These are phyloP conservation scores for Benthosema pterotum DNA, from an alignment of 2,797 vertebrate species.

Conservation along the genomic window DNA sequence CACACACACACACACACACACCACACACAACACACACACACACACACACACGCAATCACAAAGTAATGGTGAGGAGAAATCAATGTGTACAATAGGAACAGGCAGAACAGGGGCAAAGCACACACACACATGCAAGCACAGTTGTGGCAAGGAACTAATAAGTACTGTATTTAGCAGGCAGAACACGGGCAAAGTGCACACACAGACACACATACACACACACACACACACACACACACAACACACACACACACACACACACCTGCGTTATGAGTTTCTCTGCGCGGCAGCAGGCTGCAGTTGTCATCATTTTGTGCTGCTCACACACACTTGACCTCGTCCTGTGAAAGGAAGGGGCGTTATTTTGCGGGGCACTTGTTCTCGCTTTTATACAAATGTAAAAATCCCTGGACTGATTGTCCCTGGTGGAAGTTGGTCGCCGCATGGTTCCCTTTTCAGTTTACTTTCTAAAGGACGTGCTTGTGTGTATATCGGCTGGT, in stretches of 20 bases:
- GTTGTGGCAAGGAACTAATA: too few relatives aligned
- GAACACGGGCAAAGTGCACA: too few relatives aligned
- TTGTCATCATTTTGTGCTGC: conserved; percentile 55
- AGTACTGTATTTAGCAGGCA: too few relatives aligned
- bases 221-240: too few relatives aligned
- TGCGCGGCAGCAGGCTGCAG: conserved; percentile 38
- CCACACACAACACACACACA: too few relatives aligned
- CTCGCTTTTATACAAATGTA: conserved; percentile 35
- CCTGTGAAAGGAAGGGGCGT: conserved; percentile 52
- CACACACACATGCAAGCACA: conserved; percentile 52
- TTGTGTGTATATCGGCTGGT: conserved; percentile 10
- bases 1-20: conserved; percentile 21
- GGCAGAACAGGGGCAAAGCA: conserved; percentile 40
- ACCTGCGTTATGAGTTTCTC: conserved; percentile 59
- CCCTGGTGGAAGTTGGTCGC: conserved; percentile 31
- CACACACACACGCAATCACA: conserved; percentile 18
- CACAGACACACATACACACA: too few relatives aligned
- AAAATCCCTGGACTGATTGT: conserved; percentile 45
- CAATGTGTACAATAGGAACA: conserved; percentile 65
- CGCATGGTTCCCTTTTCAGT: conserved; percentile 32
- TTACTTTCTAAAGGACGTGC: conserved; percentile 20
- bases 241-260: conserved; percentile 21
- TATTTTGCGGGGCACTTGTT: conserved; percentile 34
- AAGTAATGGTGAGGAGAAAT: conserved; percentile 64
- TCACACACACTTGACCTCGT: conserved; percentile 71